Evolutionary conservation across 2,113 vertebrate species (phyloP), one percentile per base, ranked within the genome.

Genomic region (Eidolon helvum): DNA sequence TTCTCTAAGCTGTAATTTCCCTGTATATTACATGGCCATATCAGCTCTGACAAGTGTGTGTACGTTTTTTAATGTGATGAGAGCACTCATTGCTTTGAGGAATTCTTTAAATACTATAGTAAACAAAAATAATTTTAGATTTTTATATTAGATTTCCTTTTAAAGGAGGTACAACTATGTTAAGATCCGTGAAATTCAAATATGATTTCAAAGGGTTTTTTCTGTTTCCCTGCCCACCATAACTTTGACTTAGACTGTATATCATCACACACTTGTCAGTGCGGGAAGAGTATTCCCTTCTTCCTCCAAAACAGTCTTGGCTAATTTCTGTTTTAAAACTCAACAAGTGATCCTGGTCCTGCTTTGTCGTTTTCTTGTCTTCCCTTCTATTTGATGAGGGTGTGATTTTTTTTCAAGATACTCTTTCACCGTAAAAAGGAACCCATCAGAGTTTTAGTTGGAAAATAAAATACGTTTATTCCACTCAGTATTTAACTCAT

Each of bases 401-500:
- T 85, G 7, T 91, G 55, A 84, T 22, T 94, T 79, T 94, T 94
- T 87, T 94, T 82, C 57, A 89, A 88, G 4, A 55, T 72, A 35
- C 3, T 87, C 63, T 94, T 92, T 78, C 24, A 14, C 2, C 21
- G 15, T 84, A 48, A 80, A 89, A 28, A 94, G 33, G 28, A 88
- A 86, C 22, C 24, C 86, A 9, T 90, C 43, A 82, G 19, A 83
- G 4, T 87, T 92, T 92, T 86, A 68, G 45, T 90, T 90, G 22
- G 74, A 82, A 63, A 90, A 82, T 38, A 90, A 93, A 87, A 92
- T 83, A 6, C 61, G 33, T 95, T 53, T 87, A 22, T 79, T 74
- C 75, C 71, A 35, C 45, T 75, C 28, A 94, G 38, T 80, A 26
- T 55, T 87, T 92, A 80, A 91, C 45, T 79, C 55, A 9, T 85